phyloP scores from a whole-genome alignment of 2,888 invertebrate genomes.

The Dynastes grantii region DNA sequence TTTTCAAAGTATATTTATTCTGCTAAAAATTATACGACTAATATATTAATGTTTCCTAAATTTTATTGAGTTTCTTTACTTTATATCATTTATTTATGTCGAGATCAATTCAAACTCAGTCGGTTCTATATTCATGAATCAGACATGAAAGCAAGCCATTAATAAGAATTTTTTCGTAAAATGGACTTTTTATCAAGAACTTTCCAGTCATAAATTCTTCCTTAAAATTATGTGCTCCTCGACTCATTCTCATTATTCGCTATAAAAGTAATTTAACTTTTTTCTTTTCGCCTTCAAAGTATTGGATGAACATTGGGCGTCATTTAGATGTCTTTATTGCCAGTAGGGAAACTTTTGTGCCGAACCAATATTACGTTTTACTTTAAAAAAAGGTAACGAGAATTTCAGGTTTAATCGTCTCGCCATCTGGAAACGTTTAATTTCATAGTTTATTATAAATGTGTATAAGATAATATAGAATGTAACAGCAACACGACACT shows the following conservation, averaged over 20 bases:
- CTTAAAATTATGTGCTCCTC: slow-evolving; percentile 3
- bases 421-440: slow-evolving; percentile 46
- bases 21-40: too few species aligned
- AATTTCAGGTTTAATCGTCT: slow-evolving; percentile 27
- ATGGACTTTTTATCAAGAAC: background rate
- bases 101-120: too few species aligned
- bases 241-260: slow-evolving; percentile 21
- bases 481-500: slow-evolving; percentile 4
- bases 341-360: background rate
- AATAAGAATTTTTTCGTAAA: background rate
- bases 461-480: slow-evolving; percentile 39
- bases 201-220: slow-evolving; percentile 2
- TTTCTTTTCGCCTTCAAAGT: slow-evolving; percentile 20
- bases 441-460: slow-evolving; percentile 51
- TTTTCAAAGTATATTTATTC: too few species aligned
- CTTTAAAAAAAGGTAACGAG: slow-evolving; percentile 5
- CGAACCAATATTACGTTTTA: slow-evolving; percentile 31
- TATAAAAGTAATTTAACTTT: slow-evolving; percentile 47
- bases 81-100: too few species aligned
- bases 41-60: too few species aligned
- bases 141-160: too few species aligned
- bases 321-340: slow-evolving; percentile 44
- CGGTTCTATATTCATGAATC: too few species aligned
- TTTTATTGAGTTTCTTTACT: too few species aligned
- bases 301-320: slow-evolving; percentile 14